phyloP scores from a whole-genome alignment of 2,797 vertebrate genomes.

The Ctenopoma multispine region DNA sequence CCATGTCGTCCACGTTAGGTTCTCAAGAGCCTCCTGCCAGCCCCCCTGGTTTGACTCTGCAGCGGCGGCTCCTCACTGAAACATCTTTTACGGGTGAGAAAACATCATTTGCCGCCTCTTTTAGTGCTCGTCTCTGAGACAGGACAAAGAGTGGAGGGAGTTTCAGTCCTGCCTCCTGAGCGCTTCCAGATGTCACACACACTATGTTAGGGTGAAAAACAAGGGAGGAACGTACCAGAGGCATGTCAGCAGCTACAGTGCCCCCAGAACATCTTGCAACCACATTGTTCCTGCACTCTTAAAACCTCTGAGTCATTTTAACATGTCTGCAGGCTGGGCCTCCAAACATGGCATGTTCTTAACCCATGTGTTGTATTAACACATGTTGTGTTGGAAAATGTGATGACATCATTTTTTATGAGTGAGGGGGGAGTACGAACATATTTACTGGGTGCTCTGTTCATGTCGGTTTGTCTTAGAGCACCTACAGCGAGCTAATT shows the following conservation, averaged over 20 bases:
- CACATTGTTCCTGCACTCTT: conserved; percentile 37
- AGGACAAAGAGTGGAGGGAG: conserved; percentile 2
- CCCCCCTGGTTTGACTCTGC: not conserved
- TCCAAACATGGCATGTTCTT: not conserved
- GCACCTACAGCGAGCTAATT: no score
- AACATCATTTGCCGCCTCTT: conserved; percentile 43
- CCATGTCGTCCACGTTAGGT: no score
- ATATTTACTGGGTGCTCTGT: no score
- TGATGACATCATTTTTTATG: not conserved
- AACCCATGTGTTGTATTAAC: no score
- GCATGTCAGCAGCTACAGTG: conserved; percentile 25
- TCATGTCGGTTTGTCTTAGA: no score
- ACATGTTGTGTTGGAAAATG: not conserved
- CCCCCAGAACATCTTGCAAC: conserved; percentile 56
- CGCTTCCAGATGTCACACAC: conserved; percentile 74
- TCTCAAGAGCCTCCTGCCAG: no score
- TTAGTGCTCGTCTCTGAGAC: conserved; percentile 65
- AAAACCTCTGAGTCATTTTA: conserved; percentile 24
- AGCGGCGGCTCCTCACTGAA: conserved; percentile 6
- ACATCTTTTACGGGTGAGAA: conserved; percentile 4
- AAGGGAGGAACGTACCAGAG: conserved; percentile 29
- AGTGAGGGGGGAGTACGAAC: not conserved
- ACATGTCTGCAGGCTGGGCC: not conserved
- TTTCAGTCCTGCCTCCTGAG: conserved; percentile 47
- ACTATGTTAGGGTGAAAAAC: conserved; percentile 59